Evolutionary conservation across 1,140 invertebrate genomes (phyloP).

Genomic region (Sycophila sp.): DNA sequence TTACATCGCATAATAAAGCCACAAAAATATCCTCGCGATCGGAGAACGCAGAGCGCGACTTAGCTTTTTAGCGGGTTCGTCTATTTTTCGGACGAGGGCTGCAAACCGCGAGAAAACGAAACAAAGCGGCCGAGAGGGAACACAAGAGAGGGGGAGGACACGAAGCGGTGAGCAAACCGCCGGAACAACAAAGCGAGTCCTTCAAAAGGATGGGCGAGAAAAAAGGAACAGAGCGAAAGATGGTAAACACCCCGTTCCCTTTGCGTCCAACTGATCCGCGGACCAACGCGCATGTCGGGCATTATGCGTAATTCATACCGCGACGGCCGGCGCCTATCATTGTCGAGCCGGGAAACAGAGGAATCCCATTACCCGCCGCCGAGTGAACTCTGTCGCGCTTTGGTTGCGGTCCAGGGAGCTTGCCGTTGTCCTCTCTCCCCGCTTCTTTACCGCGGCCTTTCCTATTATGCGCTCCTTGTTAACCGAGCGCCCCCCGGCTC

Average conservation of each 20-base stretch:
- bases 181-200: conserved; percentile 5
- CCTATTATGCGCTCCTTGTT: background rate
- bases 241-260: background rate
- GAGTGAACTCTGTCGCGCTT: conserved; percentile 59
- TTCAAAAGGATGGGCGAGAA: background rate
- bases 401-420: conserved; percentile 59
- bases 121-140: no score
- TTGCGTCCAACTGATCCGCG: background rate
- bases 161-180: background rate
- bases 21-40: background rate
- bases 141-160: no score
- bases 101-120: background rate
- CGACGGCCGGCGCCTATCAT: conserved; percentile 62
- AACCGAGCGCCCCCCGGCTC: no score
- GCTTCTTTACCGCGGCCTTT: background rate
- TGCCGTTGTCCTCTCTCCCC: conserved; percentile 30
- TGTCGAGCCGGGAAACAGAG: conserved; percentile 60
- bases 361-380: conserved; percentile 63
- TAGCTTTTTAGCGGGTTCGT: no score
- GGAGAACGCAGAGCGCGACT: no score
- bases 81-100: background rate
- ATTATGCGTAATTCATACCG: conserved; percentile 61
- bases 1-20: background rate
- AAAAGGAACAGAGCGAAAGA: background rate
- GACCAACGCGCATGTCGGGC: background rate